Evolutionary conservation across 1,140 invertebrate genomes (phyloP).

Genomic region (Acyrthosiphon pisum): DNA sequence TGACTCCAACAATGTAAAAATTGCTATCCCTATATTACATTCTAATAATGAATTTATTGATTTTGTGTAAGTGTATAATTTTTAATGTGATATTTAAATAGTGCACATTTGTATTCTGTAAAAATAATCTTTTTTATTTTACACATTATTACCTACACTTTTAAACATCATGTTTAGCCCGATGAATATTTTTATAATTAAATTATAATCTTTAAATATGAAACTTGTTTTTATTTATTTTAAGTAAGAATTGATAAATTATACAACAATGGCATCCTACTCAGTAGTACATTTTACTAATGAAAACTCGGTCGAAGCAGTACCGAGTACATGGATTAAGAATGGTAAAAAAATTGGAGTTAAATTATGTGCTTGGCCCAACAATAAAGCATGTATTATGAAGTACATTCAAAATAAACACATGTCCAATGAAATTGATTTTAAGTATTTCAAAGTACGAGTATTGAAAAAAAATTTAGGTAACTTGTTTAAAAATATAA

Average conservation of each 20-base stretch:
- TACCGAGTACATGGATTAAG: not conserved
- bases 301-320: not conserved
- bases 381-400: not conserved
- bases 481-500: not conserved
- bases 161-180: too few species aligned
- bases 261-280: not conserved
- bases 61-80: not conserved
- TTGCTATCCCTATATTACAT: not conserved
- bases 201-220: too few species aligned
- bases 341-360: not conserved
- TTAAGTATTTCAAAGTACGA: not conserved
- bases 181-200: too few species aligned
- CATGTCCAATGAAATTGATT: not conserved
- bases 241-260: not conserved
- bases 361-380: not conserved
- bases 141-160: too few species aligned
- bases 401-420: not conserved
- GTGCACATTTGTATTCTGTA: too few species aligned
- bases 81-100: not conserved
- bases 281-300: not conserved
- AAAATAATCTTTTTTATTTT: too few species aligned
- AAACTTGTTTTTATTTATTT: too few species aligned
- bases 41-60: not conserved
- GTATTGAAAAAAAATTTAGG: not conserved
- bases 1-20: not conserved